Conservation (phyloP, 1,140 invertebrate species). For the Pseudomyrmex sp. region DNA sequence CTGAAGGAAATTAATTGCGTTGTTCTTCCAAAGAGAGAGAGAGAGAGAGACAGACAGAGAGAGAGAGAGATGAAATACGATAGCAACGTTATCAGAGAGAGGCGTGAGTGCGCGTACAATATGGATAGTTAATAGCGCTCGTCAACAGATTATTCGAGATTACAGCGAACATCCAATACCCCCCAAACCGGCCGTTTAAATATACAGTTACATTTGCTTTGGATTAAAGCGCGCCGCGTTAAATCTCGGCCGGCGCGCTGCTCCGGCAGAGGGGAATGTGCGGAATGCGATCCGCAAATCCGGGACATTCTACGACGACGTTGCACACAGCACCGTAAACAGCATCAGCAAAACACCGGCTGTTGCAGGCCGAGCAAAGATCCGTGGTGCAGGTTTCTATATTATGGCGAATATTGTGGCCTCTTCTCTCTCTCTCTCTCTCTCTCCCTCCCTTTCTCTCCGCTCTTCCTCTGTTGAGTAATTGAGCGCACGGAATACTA, state of each 20-base stretch:
- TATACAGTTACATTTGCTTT: constrained; percentile 51
- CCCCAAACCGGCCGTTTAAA: constrained; percentile 28
- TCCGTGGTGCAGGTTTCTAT: not conserved
- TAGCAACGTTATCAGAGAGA: not conserved
- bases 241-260: constrained; percentile 15
- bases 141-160: constrained; percentile 54
- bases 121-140: constrained; percentile 28
- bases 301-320: constrained; percentile 46
- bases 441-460: too few relatives aligned
- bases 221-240: constrained; percentile 43
- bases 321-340: constrained; percentile 31
- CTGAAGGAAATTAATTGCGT: not conserved
- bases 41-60: not conserved
- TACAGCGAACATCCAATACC: constrained; percentile 22
- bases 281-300: constrained; percentile 41
- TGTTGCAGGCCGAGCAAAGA: constrained; percentile 3
- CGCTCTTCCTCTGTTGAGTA: not conserved
- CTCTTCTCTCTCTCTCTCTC: too few relatives aligned
- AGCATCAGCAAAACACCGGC: constrained; percentile 35
- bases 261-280: not conserved
- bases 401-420: constrained; percentile 1
- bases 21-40: not conserved
- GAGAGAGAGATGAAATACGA: not conserved
- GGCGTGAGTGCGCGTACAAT: not conserved
- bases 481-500: constrained; percentile 26